Percentiles rank a stretch among this genome's conserved stretches.
Evolutionary conservation across 2,113 vertebrate species (phyloP).

Genomic region (Helogale parvula): DNA sequence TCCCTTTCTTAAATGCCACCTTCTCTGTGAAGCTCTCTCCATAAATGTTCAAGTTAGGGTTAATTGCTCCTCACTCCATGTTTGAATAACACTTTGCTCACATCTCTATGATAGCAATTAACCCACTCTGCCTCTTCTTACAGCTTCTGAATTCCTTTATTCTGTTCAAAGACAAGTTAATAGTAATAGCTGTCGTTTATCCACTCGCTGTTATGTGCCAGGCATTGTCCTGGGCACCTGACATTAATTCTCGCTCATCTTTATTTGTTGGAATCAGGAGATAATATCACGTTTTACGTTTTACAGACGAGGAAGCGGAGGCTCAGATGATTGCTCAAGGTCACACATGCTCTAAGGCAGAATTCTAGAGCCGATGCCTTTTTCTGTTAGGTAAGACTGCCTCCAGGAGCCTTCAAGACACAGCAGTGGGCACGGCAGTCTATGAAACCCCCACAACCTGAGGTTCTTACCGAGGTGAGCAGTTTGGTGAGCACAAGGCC

Average conservation of each 20-base stretch:
- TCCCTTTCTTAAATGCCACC: constrained; percentile 40
- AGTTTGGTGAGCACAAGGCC: constrained; percentile 77
- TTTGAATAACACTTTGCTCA: constrained; percentile 37
- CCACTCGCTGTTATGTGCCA: background rate
- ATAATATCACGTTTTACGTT: background rate
- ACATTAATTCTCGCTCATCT: background rate
- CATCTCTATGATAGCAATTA: constrained; percentile 31
- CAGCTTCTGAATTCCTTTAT: constrained; percentile 47
- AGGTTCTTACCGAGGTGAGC: constrained; percentile 73
- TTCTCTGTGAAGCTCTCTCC: constrained; percentile 13
- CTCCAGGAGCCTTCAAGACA: background rate
- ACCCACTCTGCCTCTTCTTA: background rate
- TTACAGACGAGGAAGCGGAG: constrained; percentile 32
- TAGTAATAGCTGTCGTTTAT: constrained; percentile 6
- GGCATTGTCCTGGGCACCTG: background rate
- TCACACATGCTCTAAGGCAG: background rate
- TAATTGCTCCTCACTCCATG: constrained; percentile 22
- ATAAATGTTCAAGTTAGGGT: constrained; percentile 20
- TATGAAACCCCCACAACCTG: background rate
- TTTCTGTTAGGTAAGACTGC: background rate
- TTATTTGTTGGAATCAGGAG: constrained; percentile 40
- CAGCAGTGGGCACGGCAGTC: background rate
- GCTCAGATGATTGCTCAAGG: background rate
- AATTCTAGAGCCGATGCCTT: background rate
- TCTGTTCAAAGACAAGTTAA: constrained; percentile 37